Conservation (phyloP, 2,888 invertebrate genomes). For the Drymonia ruficornis region DNA sequence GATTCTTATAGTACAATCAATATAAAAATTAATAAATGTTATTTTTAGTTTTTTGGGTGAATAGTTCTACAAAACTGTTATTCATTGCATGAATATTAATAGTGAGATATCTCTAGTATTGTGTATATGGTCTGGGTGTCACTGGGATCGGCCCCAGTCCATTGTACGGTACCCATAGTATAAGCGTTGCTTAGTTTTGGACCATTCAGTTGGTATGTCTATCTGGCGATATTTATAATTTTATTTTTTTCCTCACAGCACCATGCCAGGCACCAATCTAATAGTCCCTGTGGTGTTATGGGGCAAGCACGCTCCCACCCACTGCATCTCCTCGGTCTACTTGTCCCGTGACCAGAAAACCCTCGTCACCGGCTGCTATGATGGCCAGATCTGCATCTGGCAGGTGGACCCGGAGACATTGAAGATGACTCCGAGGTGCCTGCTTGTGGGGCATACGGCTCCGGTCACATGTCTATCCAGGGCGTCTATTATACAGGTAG, state of each 20-base stretch:
- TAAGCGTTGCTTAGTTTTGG: no score
- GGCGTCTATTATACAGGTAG: constrained; percentile 88
- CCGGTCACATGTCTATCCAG: constrained; percentile 95
- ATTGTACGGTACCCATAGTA: no score
- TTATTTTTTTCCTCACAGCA: constrained; percentile 37
- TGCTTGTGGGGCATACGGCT: constrained; percentile 97
- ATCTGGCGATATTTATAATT: no score
- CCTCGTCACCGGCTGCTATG: constrained; percentile 98
- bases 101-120: no score
- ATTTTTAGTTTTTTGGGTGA: no score
- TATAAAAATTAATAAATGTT: no score
- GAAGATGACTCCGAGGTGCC: constrained; percentile 96
- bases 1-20: neutral
- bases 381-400: constrained; percentile 99
- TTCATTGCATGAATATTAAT: no score
- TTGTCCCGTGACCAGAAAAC: constrained; percentile 96
- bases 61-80: no score
- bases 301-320: constrained; percentile 98
- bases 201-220: no score
- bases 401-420: constrained; percentile 89
- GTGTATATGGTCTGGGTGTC: no score
- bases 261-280: constrained; percentile 93
- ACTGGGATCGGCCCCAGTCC: no score
- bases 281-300: constrained; percentile 99
- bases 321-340: constrained; percentile 97